Base-by-base conservation (phyloP, 2,888 invertebrate species). In the Drosophila borealis region DNA sequence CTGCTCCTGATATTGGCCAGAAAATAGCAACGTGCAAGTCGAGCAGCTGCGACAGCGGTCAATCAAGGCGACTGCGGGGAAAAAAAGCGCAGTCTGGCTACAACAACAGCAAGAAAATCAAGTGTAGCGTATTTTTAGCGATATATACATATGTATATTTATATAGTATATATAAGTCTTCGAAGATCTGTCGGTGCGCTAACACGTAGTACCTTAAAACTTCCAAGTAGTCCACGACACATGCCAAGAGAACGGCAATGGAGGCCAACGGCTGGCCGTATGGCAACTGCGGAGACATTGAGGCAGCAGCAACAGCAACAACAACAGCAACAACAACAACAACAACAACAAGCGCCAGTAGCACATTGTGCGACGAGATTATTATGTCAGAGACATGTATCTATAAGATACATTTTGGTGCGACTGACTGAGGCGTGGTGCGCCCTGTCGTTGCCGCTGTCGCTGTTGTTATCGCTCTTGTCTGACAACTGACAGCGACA, bases 401-500 rank as follows among this genome's bases (percentile, higher is more conserved):
- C 80, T 70, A 77, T 67, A 74, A 83, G 83, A 86, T 88, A 81
- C 81, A 69, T 80, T 78, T 80, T 78, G 70, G 64, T 77, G 71
- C 81, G 61, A 21, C 63, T 50, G 67, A 45, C 68, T 48, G 64
- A 44, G 64, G 63, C 70, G 41, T 66, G 65, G 70, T 50, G 50
- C 64, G 67, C 66, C 70, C 64, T 49, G 60, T 46, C 68, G 45
- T 14, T 49, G 66, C n/a, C 56, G 56, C 33, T 63, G 63, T 49
- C 45, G 64, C 25, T 59, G 86, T 62, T 88, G 86, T 88, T 78
- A 71, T 85, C 78, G 86, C 74, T 66, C 70, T 64, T 89, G 88
- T 87, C 79, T 69, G 89, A 81, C 89, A 83, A 70, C 81, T 89
- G 88, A 80, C 89, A 90, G 89, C 86, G 89, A 90, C 90, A 89